phyloP scores from a whole-genome alignment of 1,140 invertebrate genomes.

The Brachionus paranguensis region DNA sequence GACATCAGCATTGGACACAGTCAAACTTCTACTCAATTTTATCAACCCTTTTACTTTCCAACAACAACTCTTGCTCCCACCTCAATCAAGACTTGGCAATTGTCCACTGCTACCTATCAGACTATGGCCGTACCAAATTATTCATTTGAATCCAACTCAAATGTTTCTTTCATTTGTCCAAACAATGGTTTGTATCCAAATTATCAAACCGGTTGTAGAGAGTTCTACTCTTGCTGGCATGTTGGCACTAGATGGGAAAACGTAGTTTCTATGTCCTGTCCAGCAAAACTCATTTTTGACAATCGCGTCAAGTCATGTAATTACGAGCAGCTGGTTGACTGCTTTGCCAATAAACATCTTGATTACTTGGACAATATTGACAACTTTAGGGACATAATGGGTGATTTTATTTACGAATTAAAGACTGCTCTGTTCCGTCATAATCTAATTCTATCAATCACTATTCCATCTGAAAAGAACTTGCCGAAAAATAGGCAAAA shows the following conservation, averaged over 20 bases:
- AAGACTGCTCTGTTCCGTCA: background rate
- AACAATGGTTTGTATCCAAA: conserved; percentile 20
- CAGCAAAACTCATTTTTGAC: background rate
- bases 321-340: background rate
- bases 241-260: conserved; percentile 29
- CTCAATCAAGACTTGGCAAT: background rate
- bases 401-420: conserved; percentile 15
- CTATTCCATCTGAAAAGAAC: background rate
- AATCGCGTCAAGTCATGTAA: background rate
- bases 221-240: conserved; percentile 5
- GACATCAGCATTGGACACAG: background rate
- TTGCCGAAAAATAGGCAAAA: background rate
- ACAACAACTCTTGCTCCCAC: background rate
- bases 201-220: conserved; percentile 3
- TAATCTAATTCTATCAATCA: background rate
- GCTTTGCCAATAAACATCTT: background rate
- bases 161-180: conserved; percentile 24
- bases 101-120: background rate
- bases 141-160: background rate
- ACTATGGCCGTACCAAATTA: background rate
- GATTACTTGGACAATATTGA: conserved; percentile 18
- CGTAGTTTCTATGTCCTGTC: conserved; percentile 17
- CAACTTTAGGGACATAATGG: background rate
- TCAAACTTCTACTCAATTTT: background rate
- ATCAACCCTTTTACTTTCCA: background rate